Evolutionary conservation across 2,113 vertebrate genomes (phyloP), one percentile per base, ranked within the genome.

Genomic region (Tychaedon coryphoeus): DNA sequence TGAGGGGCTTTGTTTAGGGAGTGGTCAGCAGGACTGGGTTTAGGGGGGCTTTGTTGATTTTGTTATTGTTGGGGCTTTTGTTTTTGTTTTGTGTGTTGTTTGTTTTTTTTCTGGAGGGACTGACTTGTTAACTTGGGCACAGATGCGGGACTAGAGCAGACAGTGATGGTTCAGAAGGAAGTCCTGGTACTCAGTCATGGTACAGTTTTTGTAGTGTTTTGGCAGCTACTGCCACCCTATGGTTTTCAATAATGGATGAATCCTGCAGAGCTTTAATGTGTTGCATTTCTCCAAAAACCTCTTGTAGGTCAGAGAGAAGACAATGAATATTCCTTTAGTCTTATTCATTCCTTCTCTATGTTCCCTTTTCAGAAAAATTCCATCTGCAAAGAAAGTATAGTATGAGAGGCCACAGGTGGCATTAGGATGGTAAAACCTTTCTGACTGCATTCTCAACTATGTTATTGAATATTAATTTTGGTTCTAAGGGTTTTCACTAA

Each of bases 221-320:
- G 90, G 93, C 81, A 95, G 78, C 74, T 97, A 75, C 78, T 93
- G 87, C 93, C 90, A 96, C 78, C 81, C 85, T 51, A 86, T 70
- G 90, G 90, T 60, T 90, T 93, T 87, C 90, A 67, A 88, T 50
- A 70, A 70, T 54, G 85, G 85, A 88, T 79, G 47, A 91, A 79
- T 38, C 34, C 78, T 93, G 78, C 82, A 92, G 64, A 71, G 47
- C 24, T 92, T 45, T 66, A 67, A 54, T 36, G 40, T 1, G 0
- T 82, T 80, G 10, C 26, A 47, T 53, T 93, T 92, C 91, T 89
- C 72, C 56, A 81, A 65, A 86, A 86, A 74, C 15, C 38, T 80
- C 69, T 74, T 11, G 4, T 16, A 88, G 69, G 64, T 71, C 69
- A 86, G 65, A 81, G 34, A 86, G 79, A 70, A 76, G 47, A 67